These are phyloP conservation scores for Macaca mulatta DNA, from an alignment of 2,113 vertebrate genomes.

Conservation along the genomic window DNA sequence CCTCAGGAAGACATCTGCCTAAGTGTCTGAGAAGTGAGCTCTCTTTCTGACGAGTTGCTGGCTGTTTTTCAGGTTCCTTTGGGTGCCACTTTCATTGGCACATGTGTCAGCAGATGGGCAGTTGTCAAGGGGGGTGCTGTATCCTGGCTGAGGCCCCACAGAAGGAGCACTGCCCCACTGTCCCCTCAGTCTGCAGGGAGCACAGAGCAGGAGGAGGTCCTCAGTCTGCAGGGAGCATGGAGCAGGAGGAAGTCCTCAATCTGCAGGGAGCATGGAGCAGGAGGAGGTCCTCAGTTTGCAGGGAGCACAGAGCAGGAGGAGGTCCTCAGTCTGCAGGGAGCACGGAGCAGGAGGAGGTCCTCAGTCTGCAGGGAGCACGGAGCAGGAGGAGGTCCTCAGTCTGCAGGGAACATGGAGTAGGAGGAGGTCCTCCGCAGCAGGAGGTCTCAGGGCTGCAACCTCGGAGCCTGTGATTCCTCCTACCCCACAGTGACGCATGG, in stretches of 20 bases:
- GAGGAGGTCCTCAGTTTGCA: background rate
- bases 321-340: background rate
- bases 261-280: accelerated
- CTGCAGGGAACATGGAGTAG: too few relatives aligned
- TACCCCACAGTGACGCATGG: background rate
- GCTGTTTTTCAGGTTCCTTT: accelerated
- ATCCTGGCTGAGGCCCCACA: accelerated
- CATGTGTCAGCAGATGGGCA: background rate
- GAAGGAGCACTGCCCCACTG: background rate
- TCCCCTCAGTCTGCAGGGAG: background rate
- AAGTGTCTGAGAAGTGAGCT: background rate
- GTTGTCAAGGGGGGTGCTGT: background rate
- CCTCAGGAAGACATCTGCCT: accelerated
- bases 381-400: background rate
- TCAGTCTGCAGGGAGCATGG: background rate
- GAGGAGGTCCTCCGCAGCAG: background rate
- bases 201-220: background rate
- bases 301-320: background rate
- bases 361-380: background rate
- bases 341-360: accelerated
- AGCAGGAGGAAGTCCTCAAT: background rate
- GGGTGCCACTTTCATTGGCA: accelerated
- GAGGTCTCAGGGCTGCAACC: too few relatives aligned
- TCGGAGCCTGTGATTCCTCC: background rate
- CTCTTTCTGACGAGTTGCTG: too few relatives aligned